Evolutionary conservation across 2,888 invertebrate species (phyloP), one percentile per base, ranked within the genome.

Genomic region (Mesopsocus fuscifrons): DNA sequence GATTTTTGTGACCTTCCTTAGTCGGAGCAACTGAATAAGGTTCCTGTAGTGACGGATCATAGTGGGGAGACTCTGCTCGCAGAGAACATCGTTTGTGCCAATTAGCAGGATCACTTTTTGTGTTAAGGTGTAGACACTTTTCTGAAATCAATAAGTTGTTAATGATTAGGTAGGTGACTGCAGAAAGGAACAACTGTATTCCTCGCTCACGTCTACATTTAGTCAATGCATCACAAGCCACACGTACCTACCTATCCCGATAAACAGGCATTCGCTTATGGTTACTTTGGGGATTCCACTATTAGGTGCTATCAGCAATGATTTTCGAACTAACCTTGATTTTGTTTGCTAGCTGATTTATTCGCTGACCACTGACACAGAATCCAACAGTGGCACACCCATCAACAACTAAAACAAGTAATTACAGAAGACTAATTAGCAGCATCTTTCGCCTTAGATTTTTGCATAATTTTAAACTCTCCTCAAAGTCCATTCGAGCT

Each of bases 311-410:
- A n/a, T n/a, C n/a, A n/a, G n/a, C n/a, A n/a, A n/a, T n/a, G n/a
- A n/a, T n/a, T n/a, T n/a, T 26, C 11, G 6, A 9, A 26, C 26
- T 9, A 26, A 26, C 26, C 26, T 26, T 26, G 11, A 38, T 38
- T 38, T 21, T 5, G 9, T 20, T 3, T 18, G 18, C 18, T 5
- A 38, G 11, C 20, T 38, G 38, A 20, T 38, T 21, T 15, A 38
- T 38, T 38, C 38, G 15, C 21, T 38, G 38, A 18, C 38, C 38
- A 11, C 38, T 38, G n/a, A 38, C 38, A 38, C 38, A 38, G 11
- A 20, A 38, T 38, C 38, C 38, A 3, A 38, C 33, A 3, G 9
- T 16, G 15, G 16, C 17, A 3, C 6, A 6, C 17, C 33, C 33
- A 33, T 33, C 17, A 6, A 33, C 33, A 33, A 33, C 33, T 33